A percentile compares a stretch with the other conserved stretches of the same genome.
These are phyloP conservation scores for Diploscapter pachys DNA, from an alignment of 1,140 invertebrate species.

Conservation along the genomic window DNA sequence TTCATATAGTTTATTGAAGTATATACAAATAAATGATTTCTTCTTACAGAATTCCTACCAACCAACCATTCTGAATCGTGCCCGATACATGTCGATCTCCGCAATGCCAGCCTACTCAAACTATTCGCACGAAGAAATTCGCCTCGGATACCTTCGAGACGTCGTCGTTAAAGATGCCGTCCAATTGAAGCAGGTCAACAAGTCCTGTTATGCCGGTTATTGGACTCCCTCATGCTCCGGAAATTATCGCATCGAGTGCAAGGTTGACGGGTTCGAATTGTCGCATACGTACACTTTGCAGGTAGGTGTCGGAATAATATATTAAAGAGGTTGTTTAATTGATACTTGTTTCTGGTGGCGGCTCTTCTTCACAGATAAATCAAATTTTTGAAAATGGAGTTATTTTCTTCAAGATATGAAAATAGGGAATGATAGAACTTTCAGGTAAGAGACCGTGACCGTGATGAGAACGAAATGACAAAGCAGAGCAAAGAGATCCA, in stretches of 20 bases:
- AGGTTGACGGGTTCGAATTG: conserved; percentile 48
- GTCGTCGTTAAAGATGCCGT: conserved; percentile 16
- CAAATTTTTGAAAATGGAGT: too few species aligned
- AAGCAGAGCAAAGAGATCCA: too few species aligned
- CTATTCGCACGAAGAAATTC: conserved; percentile 88
- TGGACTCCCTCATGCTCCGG: conserved; percentile 90
- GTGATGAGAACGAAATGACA: too few species aligned
- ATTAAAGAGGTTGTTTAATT: neutral
- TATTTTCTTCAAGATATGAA: too few species aligned
- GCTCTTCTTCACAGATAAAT: conserved; percentile 15
- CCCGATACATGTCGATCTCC: conserved; percentile 45
- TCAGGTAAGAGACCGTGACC: too few species aligned
- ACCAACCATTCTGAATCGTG: conserved; percentile 41
- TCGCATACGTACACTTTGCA: conserved; percentile 40
- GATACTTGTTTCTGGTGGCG: neutral
- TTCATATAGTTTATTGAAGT: too few species aligned
- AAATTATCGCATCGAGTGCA: conserved; percentile 75
- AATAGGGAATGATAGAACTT: too few species aligned
- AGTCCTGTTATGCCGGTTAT: conserved; percentile 79
- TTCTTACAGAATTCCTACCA: conserved; percentile 39
- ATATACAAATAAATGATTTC: too few species aligned
- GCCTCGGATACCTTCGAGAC: conserved; percentile 60
- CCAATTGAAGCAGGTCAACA: conserved; percentile 64
- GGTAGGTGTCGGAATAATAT: conserved; percentile 24
- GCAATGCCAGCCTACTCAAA: conserved; percentile 75